Evolutionary conservation across 1,140 invertebrate genomes (phyloP), one percentile per base, ranked within the genome.

Genomic region (Brachionus calyciflorus): DNA sequence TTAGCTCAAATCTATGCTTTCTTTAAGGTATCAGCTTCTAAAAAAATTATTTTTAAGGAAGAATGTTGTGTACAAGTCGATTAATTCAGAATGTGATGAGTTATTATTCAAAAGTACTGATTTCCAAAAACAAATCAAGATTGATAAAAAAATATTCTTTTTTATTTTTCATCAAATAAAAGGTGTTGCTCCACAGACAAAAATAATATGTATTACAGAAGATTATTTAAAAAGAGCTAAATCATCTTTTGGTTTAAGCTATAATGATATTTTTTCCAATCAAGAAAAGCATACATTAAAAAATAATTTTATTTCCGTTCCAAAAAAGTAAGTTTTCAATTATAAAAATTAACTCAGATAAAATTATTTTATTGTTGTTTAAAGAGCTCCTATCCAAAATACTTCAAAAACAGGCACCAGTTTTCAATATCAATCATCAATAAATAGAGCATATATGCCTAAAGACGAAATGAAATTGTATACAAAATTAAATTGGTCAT

Each of bases 381-480:
- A 17, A 7, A 70, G 65, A 21, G 17, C 21, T n/a, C 9, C n/a
- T 26, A n/a, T 28, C 17, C n/a, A 17, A 28, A 17, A 12, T 51
- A 19, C n/a, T n/a, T 51, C 65, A 2, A 70, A 70, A 48, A 51
- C 44, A 1, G 28, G 7, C 17, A 7, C 7, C 37, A 14, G 9
- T 19, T 73, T 73, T 55, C 69, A 73, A n/a, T 26, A 2, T 24
- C 28, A 21, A 24, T 73, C 46, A 9, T 73, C 69, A 9, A 73
- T 73, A 12, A 44, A 49, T 51, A 7, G 46, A 49, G 5, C 26
- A 24, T 55, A 37, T 24, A 73, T 73, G 69, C 69, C 69, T 10
- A 41, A 73, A 55, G 48, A 73, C 10, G 69, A 73, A 40, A 49
- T 73, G 46, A 33, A 73, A 30, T 73, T 73, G 26, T 73, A 73